These are phyloP conservation scores for Thymallus thymallus DNA, from an alignment of 2,113 vertebrate genomes.

Conservation along the genomic window DNA sequence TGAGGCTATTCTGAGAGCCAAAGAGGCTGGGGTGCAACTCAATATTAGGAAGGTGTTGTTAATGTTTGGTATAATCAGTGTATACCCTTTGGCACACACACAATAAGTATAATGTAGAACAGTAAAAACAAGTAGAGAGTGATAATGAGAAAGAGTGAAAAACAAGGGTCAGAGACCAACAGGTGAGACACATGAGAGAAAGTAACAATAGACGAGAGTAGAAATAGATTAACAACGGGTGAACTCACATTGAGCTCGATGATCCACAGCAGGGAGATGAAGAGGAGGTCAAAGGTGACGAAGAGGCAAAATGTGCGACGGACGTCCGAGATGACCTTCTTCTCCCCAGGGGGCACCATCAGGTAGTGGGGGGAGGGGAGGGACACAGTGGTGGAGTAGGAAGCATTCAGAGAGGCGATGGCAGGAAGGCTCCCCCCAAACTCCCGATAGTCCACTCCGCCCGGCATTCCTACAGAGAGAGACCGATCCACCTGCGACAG, in stretches of 20 bases:
- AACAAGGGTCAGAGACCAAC: too few relatives aligned
- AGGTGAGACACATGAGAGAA: background rate
- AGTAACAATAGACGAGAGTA: background rate
- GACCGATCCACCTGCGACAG: conserved; percentile 32
- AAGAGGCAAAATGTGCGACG: conserved; percentile 98
- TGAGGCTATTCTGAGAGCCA: too few relatives aligned
- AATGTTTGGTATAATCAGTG: too few relatives aligned
- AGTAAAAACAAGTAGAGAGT: too few relatives aligned
- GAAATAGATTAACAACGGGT: too few relatives aligned
- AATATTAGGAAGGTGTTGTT: too few relatives aligned
- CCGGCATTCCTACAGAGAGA: conserved; percentile 62
- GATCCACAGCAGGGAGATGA: conserved; percentile 94
- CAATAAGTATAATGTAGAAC: too few relatives aligned
- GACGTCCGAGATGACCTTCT: conserved; percentile 88
- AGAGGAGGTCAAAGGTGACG: conserved; percentile 97
- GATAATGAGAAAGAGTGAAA: too few relatives aligned
- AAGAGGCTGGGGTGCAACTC: too few relatives aligned
- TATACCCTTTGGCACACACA: too few relatives aligned
- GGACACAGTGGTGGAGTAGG: conserved; percentile 79
- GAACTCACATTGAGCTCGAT: conserved; percentile 88
- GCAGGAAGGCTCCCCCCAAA: conserved; percentile 86
- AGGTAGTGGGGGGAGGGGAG: conserved; percentile 69
- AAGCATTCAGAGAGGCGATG: conserved; percentile 86
- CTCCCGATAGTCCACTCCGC: conserved; percentile 73
- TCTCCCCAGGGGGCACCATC: conserved; percentile 67